Base-by-base conservation (phyloP, 2,797 vertebrate genomes). In the Arrhamphus sclerolepis region DNA sequence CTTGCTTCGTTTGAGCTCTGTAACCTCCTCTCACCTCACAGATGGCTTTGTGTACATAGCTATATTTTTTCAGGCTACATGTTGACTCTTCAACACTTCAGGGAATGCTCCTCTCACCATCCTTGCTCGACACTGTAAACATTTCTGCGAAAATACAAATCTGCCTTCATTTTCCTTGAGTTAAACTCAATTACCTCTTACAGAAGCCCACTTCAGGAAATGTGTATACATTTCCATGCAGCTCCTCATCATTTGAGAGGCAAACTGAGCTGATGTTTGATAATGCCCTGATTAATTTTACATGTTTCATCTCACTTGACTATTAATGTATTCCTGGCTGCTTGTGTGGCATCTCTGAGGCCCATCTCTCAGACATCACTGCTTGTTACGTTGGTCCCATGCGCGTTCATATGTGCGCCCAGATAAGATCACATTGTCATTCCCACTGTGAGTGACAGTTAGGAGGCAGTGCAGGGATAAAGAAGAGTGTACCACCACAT, bases 281-380 rank as follows among this genome's bases (percentile, higher is more conserved):
- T 89, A 88, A 88, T 78, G 72, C 80, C 76, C 66, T 84, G 80
- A 87, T 88, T 88, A 89, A 86, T 88, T 87, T 88, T 87, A 79
- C 80, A 89, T 82, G 76, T 50, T 61, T 83, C 83, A 65, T 85
- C 85, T 78, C 76, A 70, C 78, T 89, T 62, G 57, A 75, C 77
- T 87, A 80, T 87, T 87, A 87, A 89, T 89, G 80, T 81, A 80
- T 86, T 84, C 82, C 72, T 76, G 62, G 74, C 57, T 18, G 21
- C 72, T 79, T 68, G 69, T 81, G 63, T 53, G 50, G 49, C 82
- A 80, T 89, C 82, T 86, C 60, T 50, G 28, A 4, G 61, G 75
- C 75, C 55, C 70, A 72, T 84, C 81, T 83, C 76, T 76, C 41
- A 55, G 72, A 78, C 51, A 46, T 62, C 53, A 77, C 66, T 66